phyloP scores from a whole-genome alignment of 1,140 invertebrate genomes.

The Drosophila rufa region DNA sequence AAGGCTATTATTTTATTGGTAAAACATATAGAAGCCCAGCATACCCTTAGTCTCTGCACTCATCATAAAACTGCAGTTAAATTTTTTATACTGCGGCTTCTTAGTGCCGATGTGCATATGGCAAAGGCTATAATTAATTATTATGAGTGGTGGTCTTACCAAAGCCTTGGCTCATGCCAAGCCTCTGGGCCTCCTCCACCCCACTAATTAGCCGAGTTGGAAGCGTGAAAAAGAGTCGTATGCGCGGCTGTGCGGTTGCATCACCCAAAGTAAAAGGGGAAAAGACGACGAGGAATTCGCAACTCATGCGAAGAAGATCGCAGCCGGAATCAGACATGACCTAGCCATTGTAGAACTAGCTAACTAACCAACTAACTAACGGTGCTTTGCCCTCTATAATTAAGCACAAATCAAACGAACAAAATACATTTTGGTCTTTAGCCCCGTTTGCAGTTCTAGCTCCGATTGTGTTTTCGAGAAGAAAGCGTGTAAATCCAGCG shows the following conservation, averaged over 20 bases:
- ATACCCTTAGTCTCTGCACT: constrained; percentile 1
- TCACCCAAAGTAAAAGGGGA: constrained; percentile 27
- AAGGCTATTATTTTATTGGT: constrained; percentile 5
- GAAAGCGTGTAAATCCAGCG: constrained; percentile 80
- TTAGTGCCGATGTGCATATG: constrained; percentile 50
- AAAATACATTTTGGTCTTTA: constrained; percentile 62
- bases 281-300: constrained; percentile 28
- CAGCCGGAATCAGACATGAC: constrained; percentile 37
- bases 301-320: constrained; percentile 60
- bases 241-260: constrained; percentile 48
- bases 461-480: constrained; percentile 49
- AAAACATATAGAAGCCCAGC: constrained; percentile 1
- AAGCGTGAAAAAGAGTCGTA: constrained; percentile 76
- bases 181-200: constrained; percentile 28
- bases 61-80: constrained; percentile 34
- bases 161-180: constrained; percentile 49
- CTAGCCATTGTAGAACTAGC: constrained; percentile 31
- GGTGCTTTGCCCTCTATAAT: constrained; percentile 52
- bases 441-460: constrained; percentile 56
- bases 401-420: constrained; percentile 51
- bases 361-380: constrained; percentile 43
- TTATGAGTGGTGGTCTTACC: constrained; percentile 54
- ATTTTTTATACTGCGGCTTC: constrained; percentile 19
- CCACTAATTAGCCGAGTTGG: constrained; percentile 70
- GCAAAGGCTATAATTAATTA: constrained; percentile 69